A percentile compares a stretch with the other conserved stretches of the same genome.
These are phyloP conservation scores for Drosophila truncata DNA, from an alignment of 1,140 invertebrate genomes.

Conservation along the genomic window DNA sequence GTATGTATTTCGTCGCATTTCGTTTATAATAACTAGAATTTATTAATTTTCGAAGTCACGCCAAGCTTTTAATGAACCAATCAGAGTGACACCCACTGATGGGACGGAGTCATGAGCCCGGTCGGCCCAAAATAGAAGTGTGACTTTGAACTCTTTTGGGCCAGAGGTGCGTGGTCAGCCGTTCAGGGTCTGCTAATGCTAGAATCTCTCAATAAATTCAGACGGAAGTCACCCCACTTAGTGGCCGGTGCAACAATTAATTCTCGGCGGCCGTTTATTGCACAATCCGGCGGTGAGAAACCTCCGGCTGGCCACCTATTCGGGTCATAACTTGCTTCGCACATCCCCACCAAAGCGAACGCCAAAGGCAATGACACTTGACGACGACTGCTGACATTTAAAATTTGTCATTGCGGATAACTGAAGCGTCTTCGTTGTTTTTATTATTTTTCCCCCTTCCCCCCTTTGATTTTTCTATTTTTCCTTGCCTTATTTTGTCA, in stretches of 20 bases:
- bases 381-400: slow-evolving; percentile 72
- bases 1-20: slow-evolving; percentile 33
- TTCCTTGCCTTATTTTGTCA: slow-evolving; percentile 46
- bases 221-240: slow-evolving; percentile 48
- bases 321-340: slow-evolving; percentile 77
- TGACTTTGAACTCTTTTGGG: slow-evolving; percentile 49
- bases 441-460: slow-evolving; percentile 7
- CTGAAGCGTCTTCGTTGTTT: slow-evolving; percentile 41
- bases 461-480: slow-evolving; percentile 5
- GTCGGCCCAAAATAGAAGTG: slow-evolving; percentile 28
- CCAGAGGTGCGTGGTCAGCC: slow-evolving; percentile 41
- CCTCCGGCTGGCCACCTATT: slow-evolving; percentile 59
- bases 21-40: slow-evolving; percentile 55
- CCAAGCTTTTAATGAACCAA: slow-evolving; percentile 54
- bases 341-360: slow-evolving; percentile 30
- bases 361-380: slow-evolving; percentile 74
- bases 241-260: slow-evolving; percentile 58
- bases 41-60: slow-evolving; percentile 50
- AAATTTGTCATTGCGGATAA: slow-evolving; percentile 75
- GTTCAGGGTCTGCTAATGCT: slow-evolving; percentile 23
- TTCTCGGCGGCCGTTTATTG: slow-evolving; percentile 57
- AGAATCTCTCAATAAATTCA: slow-evolving; percentile 8
- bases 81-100: slow-evolving; percentile 39
- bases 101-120: slow-evolving; percentile 16
- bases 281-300: slow-evolving; percentile 57